phyloP scores from a whole-genome alignment of 1,140 invertebrate species.

The Drosophila pseudoobscura region DNA sequence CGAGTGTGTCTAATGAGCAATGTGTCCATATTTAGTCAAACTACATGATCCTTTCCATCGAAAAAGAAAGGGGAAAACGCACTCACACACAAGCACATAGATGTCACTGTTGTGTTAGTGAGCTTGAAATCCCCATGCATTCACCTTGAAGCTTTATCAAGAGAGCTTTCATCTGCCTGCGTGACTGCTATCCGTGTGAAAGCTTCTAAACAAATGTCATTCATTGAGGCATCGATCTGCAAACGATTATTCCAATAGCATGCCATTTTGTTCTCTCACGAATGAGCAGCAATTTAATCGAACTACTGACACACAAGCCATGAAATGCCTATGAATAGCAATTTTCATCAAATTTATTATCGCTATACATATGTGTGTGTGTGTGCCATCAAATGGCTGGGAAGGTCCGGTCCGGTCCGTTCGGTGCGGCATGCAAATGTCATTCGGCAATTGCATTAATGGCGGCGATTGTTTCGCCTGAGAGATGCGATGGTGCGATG shows the following conservation, averaged over 20 bases:
- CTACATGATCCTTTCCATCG: not conserved
- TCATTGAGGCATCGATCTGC: slow-evolving; percentile 10
- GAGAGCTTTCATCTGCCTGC: too few relatives aligned
- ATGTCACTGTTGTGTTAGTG: too few relatives aligned
- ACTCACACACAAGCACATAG: too few relatives aligned
- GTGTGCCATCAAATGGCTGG: slow-evolving; percentile 48
- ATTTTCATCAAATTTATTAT: slow-evolving; percentile 80
- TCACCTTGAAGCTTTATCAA: too few relatives aligned
- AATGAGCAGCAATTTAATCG: slow-evolving; percentile 58
- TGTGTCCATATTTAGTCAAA: slow-evolving; percentile 9
- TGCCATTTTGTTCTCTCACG: slow-evolving; percentile 11
- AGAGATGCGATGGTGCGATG: not conserved
- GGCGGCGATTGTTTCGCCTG: slow-evolving; percentile 61
- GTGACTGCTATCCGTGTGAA: too few relatives aligned
- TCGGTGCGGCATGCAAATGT: slow-evolving; percentile 64
- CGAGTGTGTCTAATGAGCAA: slow-evolving; percentile 39
- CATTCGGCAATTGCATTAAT: slow-evolving; percentile 74
- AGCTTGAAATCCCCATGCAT: too few relatives aligned
- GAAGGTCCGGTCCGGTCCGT: slow-evolving; percentile 21
- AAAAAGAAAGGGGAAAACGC: slow-evolving; percentile 4
- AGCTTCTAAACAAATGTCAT: slow-evolving; percentile 7
- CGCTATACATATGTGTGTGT: slow-evolving; percentile 40
- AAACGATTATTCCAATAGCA: slow-evolving; percentile 13
- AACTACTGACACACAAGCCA: slow-evolving; percentile 65
- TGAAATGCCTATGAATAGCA: slow-evolving; percentile 72